Conservation (phyloP, 2,113 vertebrate species). For the Saguinus imperator region DNA sequence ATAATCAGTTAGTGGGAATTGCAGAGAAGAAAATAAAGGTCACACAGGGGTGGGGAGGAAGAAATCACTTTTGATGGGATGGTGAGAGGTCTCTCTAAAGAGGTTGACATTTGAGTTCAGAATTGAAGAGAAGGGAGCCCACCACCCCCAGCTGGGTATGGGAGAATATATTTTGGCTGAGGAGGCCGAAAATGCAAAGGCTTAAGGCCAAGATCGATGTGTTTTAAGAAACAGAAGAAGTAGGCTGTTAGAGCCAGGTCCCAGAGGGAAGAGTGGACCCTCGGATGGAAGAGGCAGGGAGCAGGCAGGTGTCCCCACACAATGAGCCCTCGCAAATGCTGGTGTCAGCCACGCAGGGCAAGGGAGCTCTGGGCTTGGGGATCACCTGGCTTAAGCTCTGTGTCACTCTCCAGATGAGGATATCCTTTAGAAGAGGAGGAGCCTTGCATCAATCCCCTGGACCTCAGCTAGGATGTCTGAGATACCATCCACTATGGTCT, state of each 20-base stretch:
- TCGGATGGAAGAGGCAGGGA: too few species aligned
- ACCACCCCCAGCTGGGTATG: too few species aligned
- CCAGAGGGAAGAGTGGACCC: neutral
- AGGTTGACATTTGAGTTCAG: neutral
- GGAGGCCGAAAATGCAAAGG: neutral
- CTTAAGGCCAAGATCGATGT: too few species aligned
- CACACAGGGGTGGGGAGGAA: neutral
- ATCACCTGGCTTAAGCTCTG: neutral
- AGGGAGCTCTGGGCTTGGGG: neutral
- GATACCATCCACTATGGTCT: neutral
- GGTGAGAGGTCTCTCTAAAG: neutral
- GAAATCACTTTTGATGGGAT: neutral
- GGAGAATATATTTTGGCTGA: neutral
- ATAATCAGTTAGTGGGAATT: neutral
- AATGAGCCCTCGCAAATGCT: neutral
- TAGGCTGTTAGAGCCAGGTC: neutral
- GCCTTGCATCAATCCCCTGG: neutral
- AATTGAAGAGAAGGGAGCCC: neutral
- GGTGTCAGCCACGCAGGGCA: neutral
- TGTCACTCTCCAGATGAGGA: slow-evolving; percentile 38
- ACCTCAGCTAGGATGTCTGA: neutral
- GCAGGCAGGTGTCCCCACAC: neutral
- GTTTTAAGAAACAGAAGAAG: neutral
- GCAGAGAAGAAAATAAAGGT: neutral
- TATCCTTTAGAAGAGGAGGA: neutral